Percentiles rank a stretch among this genome's conserved stretches.
Conservation (phyloP, 2,113 vertebrate species). For the Gobio gobio region DNA sequence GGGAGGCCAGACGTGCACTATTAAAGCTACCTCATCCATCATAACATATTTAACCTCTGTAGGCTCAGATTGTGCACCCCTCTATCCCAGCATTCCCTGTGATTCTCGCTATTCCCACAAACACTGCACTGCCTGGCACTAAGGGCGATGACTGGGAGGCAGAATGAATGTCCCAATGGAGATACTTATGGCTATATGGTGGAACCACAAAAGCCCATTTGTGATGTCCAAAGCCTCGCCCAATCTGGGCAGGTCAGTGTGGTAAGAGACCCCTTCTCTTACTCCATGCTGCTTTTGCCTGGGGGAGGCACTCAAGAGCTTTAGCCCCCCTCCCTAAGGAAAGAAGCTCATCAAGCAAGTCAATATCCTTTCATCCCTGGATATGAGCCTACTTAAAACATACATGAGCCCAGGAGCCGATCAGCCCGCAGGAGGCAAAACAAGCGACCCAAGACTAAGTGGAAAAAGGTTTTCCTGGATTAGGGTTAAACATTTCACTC, state of each 20-base stretch:
- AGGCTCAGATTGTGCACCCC: conserved; percentile 32
- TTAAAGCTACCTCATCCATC: conserved; percentile 67
- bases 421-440: conserved; percentile 61
- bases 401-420: conserved; percentile 73
- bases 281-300: conserved; percentile 59
- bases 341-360: conserved; percentile 71
- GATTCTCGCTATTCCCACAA: conserved; percentile 19
- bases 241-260: conserved; percentile 11
- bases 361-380: conserved; percentile 64
- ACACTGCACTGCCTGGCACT: background rate
- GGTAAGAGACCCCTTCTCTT: background rate
- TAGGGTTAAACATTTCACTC: conserved; percentile 64
- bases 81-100: conserved; percentile 25
- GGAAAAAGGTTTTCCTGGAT: conserved; percentile 66
- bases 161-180: conserved; percentile 41
- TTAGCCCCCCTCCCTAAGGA: conserved; percentile 65
- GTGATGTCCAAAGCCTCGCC: conserved; percentile 6
- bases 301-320: conserved; percentile 68
- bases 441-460: conserved; percentile 60
- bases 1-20: conserved; percentile 63
- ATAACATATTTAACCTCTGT: conserved; percentile 65
- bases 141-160: background rate
- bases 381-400: conserved; percentile 72
- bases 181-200: conserved; percentile 55
- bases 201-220: conserved; percentile 55